These are phyloP conservation scores for Coilia nasus DNA, from an alignment of 2,797 vertebrate genomes.

Conservation along the genomic window DNA sequence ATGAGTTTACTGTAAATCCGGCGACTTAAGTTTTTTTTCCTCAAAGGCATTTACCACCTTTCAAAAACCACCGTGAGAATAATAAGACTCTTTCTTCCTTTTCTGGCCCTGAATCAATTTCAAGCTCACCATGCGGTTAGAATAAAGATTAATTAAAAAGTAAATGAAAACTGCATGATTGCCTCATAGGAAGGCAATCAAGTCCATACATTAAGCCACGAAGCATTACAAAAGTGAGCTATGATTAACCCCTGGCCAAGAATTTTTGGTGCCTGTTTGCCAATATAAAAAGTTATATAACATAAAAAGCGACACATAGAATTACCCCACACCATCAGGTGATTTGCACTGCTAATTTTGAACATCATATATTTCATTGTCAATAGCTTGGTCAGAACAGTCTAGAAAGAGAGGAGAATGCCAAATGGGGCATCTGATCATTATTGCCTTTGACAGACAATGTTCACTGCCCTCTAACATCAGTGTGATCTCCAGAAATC, in stretches of 20 bases:
- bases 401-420: background rate
- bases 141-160: slow-evolving; percentile 1
- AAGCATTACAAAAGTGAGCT: too few relatives aligned
- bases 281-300: background rate
- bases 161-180: background rate
- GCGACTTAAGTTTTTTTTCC: slow-evolving; percentile 27
- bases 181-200: background rate
- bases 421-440: background rate
- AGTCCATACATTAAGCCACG: background rate
- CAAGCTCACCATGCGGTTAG: slow-evolving; percentile 30
- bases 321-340: background rate
- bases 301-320: background rate
- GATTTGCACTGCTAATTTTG: background rate
- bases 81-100: slow-evolving; percentile 5
- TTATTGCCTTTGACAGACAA: background rate
- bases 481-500: background rate
- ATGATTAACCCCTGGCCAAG: too few relatives aligned
- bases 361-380: background rate
- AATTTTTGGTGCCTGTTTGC: background rate
- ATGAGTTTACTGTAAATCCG: slow-evolving; percentile 18
- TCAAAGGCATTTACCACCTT: background rate
- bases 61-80: slow-evolving; percentile 12
- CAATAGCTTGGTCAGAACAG: background rate
- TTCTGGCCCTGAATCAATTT: slow-evolving; percentile 17
- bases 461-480: background rate